Conservation (phyloP, 2,888 invertebrate genomes). For the Syrista parreyssii region DNA sequence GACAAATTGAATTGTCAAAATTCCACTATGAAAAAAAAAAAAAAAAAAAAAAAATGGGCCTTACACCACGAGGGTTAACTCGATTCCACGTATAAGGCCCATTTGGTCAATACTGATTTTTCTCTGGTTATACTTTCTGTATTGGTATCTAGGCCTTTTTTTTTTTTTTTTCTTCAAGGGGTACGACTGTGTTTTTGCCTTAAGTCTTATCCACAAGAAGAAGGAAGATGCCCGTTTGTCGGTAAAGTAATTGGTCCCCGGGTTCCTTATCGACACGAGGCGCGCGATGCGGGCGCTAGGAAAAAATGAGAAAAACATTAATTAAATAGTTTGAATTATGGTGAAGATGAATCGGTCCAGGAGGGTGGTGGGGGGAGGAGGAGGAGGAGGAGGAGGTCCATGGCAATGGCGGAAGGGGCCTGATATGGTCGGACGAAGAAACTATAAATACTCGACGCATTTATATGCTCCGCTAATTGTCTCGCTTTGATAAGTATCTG, state of each 20-base stretch:
- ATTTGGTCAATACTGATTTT: background rate
- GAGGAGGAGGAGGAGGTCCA: constrained; percentile 30
- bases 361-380: too few relatives aligned
- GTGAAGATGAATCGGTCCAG: background rate
- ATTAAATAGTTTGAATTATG: constrained; percentile 59
- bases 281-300: constrained; percentile 29
- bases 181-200: background rate
- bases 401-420: constrained; percentile 39
- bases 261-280: constrained; percentile 33
- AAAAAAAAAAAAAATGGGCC: background rate
- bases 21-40: constrained; percentile 26
- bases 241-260: constrained; percentile 29
- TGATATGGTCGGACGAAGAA: constrained; percentile 48
- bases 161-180: background rate
- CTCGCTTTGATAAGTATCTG: constrained; percentile 61
- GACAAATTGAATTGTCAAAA: constrained; percentile 62
- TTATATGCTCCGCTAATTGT: constrained; percentile 64
- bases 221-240: constrained; percentile 13
- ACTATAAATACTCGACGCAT: constrained; percentile 60
- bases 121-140: background rate
- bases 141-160: background rate
- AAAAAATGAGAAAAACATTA: constrained; percentile 50
- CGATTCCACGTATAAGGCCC: background rate
- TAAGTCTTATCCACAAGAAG: background rate
- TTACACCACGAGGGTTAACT: background rate